A percentile compares a stretch with the other conserved stretches of the same genome.
Conservation (phyloP, 2,113 vertebrate genomes). For the Galbula dea region DNA sequence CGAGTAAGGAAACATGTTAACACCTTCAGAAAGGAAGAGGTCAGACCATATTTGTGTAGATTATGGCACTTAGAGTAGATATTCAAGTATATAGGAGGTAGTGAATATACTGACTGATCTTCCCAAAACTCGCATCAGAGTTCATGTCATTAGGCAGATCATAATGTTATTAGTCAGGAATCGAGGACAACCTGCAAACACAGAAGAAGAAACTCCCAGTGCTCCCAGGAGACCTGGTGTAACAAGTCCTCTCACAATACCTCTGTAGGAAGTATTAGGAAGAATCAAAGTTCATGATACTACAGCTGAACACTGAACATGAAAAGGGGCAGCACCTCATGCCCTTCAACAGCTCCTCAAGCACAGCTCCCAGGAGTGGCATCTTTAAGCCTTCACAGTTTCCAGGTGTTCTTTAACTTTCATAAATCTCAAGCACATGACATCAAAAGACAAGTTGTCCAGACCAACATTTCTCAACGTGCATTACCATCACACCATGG, state of each 20-base stretch:
- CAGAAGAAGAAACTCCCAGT: not conserved
- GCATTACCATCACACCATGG: no score
- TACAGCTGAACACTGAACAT: rapidly evolving
- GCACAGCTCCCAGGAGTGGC: not conserved
- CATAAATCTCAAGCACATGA: no score
- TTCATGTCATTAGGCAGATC: no score
- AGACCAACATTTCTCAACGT: no score
- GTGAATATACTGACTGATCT: not conserved
- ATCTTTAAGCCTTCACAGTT: not conserved
- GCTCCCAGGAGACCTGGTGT: no score
- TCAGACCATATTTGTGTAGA: not conserved
- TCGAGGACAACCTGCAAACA: not conserved
- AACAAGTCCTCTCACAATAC: no score
- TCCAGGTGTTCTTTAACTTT: no score
- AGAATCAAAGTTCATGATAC: no score
- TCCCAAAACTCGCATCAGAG: not conserved
- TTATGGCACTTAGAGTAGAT: not conserved
- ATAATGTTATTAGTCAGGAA: not conserved
- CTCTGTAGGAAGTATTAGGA: no score
- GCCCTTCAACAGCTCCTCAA: not conserved
- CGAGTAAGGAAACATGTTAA: not conserved
- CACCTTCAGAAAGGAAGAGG: not conserved
- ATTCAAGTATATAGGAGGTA: not conserved
- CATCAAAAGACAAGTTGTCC: no score
- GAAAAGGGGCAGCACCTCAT: not conserved